Conservation (phyloP, 2,113 vertebrate species). For the Sorex araneus region DNA sequence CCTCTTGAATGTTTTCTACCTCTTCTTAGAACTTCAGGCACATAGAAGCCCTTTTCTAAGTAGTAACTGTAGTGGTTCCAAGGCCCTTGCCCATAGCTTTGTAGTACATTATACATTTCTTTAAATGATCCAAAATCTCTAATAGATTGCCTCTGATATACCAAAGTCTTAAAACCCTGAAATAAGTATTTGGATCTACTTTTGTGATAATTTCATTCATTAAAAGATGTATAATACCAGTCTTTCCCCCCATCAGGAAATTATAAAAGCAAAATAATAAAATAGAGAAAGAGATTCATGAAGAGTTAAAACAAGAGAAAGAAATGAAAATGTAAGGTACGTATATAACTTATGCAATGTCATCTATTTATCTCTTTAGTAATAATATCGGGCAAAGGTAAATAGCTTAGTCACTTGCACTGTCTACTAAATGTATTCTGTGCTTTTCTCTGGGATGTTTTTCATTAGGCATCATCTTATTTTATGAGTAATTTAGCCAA, state of each 20-base stretch:
- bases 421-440: neutral
- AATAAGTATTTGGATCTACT: neutral
- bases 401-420: slow-evolving; percentile 15
- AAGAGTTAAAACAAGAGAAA: neutral
- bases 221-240: neutral
- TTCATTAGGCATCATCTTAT: slow-evolving; percentile 50
- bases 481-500: neutral
- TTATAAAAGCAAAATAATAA: neutral
- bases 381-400: neutral
- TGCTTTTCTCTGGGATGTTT: slow-evolving; percentile 37
- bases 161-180: neutral
- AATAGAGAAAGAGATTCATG: neutral
- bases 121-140: neutral
- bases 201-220: neutral
- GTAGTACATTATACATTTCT: neutral
- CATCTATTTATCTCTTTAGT: neutral
- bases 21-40: neutral
- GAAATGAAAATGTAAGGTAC: neutral
- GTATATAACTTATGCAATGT: neutral
- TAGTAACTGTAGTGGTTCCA: too few species aligned
- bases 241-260: neutral
- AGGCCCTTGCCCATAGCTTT: neutral
- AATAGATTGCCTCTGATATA: neutral
- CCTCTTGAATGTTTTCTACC: neutral
- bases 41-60: neutral